Evolutionary conservation across 53 echinoderm and acorn worm species (phyloP).

Genomic region (Actinopyga echinites): DNA sequence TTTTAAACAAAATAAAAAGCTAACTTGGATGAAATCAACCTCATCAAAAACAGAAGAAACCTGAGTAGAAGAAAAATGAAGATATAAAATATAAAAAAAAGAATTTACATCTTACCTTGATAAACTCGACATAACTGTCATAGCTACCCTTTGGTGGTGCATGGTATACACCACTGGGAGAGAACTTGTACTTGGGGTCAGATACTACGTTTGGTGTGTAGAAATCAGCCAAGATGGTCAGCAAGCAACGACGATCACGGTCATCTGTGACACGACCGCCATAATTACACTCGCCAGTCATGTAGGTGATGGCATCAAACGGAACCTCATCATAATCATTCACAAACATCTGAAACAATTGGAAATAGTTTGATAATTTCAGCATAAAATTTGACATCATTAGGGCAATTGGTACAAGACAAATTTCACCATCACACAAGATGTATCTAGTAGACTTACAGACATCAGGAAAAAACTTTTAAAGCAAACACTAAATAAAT

Average conservation of each 20-base stretch:
- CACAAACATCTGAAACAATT: slow-evolving; percentile 78
- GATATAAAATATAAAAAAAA: background rate
- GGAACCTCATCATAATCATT: slow-evolving; percentile 97
- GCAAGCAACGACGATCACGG: slow-evolving; percentile 81
- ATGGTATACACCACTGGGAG: slow-evolving; percentile 86
- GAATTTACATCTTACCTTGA: slow-evolving; percentile 65
- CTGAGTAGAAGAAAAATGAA: background rate
- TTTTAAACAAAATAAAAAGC: no score
- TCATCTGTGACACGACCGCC: slow-evolving; percentile 96
- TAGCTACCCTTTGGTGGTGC: slow-evolving; percentile 85
- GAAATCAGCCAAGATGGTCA: slow-evolving; percentile 95
- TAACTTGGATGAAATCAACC: no score
- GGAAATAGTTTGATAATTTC: no score
- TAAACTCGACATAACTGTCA: slow-evolving; percentile 95
- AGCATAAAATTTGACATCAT: no score
- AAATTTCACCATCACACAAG: no score
- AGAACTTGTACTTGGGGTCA: slow-evolving; percentile 95
- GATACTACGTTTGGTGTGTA: slow-evolving; percentile 75
- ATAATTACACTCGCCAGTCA: slow-evolving; percentile 99
- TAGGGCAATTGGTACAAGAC: no score
- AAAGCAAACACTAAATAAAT: no score
- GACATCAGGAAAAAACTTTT: no score
- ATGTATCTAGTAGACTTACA: no score
- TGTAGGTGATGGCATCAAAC: slow-evolving; percentile 90
- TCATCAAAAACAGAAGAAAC: background rate